These are phyloP conservation scores for Myripristis murdjan DNA, from an alignment of 2,797 vertebrate genomes.

Conservation along the genomic window DNA sequence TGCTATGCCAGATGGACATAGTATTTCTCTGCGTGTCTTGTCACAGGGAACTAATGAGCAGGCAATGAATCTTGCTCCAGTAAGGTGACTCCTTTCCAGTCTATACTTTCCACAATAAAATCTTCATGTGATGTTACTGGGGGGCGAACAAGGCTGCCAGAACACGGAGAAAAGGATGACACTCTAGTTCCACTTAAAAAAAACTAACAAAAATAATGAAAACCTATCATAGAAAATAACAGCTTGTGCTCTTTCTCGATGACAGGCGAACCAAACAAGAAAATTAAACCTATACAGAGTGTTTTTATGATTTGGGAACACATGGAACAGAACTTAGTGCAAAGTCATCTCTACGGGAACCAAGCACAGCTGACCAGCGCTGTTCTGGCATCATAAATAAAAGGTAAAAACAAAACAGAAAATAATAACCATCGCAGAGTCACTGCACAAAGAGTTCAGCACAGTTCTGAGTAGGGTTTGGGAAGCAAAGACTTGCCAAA, in stretches of 20 bases:
- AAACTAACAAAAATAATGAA: slow-evolving; percentile 26
- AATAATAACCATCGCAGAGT: slow-evolving; percentile 44
- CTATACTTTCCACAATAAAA: slow-evolving; percentile 47
- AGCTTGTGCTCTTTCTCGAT: slow-evolving; percentile 41
- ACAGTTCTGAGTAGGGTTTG: slow-evolving; percentile 45
- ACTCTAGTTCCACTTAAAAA: slow-evolving; percentile 48
- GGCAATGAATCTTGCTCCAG: slow-evolving; percentile 48
- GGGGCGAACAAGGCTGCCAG: slow-evolving; percentile 52
- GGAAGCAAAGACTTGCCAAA: slow-evolving; percentile 34
- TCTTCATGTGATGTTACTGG: slow-evolving; percentile 49
- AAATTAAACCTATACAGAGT: slow-evolving; percentile 32
- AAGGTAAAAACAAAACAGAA: slow-evolving; percentile 59
- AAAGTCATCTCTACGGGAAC: slow-evolving; percentile 78
- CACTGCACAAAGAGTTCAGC: slow-evolving; percentile 51
- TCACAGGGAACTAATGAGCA: slow-evolving; percentile 54
- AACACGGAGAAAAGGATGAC: slow-evolving; percentile 22
- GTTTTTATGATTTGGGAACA: slow-evolving; percentile 49
- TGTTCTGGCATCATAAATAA: slow-evolving; percentile 80
- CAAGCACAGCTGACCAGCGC: slow-evolving; percentile 84
- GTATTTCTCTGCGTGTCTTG: slow-evolving; percentile 38
- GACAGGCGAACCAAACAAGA: slow-evolving; percentile 26
- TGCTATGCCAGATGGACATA: slow-evolving; percentile 43
- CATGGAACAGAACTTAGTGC: slow-evolving; percentile 77
- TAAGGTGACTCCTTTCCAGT: slow-evolving; percentile 44
- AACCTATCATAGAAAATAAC: slow-evolving; percentile 52